Evolutionary conservation across 2,888 invertebrate species (phyloP).

Genomic region (Copidosoma aretas): DNA sequence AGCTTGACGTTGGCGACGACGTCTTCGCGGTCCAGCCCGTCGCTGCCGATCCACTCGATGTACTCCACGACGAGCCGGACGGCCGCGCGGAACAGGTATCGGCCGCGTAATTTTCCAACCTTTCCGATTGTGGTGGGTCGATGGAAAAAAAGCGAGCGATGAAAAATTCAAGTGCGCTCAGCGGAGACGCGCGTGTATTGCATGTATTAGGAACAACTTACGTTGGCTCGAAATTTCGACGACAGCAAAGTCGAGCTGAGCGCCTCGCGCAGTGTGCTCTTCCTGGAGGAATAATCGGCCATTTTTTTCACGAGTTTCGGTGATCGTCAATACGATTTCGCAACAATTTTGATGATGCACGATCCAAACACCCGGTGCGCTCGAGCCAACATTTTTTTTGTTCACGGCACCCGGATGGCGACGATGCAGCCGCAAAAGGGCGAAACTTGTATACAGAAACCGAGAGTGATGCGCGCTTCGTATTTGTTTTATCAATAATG

Average conservation of each 20-base stretch:
- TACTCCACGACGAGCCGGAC: slow-evolving; percentile 52
- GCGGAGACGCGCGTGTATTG: no score
- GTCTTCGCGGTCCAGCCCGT: slow-evolving; percentile 38
- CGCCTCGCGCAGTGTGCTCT: slow-evolving; percentile 22
- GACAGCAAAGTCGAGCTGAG: background rate
- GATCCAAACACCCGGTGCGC: no score
- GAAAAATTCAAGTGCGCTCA: no score
- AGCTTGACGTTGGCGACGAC: slow-evolving; percentile 44
- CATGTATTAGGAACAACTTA: slow-evolving; percentile 1
- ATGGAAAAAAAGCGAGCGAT: no score
- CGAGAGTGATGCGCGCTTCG: no score
- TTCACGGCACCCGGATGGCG: no score
- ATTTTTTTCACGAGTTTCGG: slow-evolving; percentile 1
- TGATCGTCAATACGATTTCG: no score
- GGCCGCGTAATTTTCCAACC: slow-evolving; percentile 48
- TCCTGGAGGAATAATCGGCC: background rate
- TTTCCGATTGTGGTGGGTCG: slow-evolving; percentile 3
- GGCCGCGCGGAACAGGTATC: slow-evolving; percentile 50
- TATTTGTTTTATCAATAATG: no score
- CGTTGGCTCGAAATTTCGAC: background rate
- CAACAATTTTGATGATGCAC: no score
- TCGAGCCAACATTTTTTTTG: no score
- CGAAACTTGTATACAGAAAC: no score
- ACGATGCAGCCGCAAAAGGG: no score
- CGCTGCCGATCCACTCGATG: slow-evolving; percentile 51